Conservation (phyloP, 2,797 vertebrate species). For the Takifugu rubripes region DNA sequence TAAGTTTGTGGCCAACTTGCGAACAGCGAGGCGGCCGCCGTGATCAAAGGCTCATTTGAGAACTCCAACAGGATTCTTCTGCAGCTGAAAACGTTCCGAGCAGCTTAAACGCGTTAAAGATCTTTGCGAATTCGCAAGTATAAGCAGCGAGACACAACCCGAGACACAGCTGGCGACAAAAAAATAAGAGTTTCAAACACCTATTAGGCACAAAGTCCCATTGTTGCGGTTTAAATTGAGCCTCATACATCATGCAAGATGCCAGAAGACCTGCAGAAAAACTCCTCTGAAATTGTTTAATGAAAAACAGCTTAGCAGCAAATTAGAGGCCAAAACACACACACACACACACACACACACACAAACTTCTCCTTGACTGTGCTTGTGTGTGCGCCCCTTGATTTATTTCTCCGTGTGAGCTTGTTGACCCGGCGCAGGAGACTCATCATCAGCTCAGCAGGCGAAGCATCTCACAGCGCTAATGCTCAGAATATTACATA, state of each 20-base stretch:
- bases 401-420: conserved; percentile 25
- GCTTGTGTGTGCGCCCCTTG: background rate
- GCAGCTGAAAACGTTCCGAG: too few relatives aligned
- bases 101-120: background rate
- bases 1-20: background rate
- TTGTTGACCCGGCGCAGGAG: conserved; percentile 28
- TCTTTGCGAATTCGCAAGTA: background rate
- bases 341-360: too few relatives aligned
- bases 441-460: conserved; percentile 32
- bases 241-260: conserved; percentile 53
- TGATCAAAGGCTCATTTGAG: conserved; percentile 4
- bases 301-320: conserved; percentile 47
- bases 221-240: conserved; percentile 53
- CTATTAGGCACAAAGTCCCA: conserved; percentile 40
- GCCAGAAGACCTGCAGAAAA: conserved; percentile 29
- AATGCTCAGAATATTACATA: conserved; percentile 37
- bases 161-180: conserved; percentile 3
- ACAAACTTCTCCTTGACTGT: too few relatives aligned
- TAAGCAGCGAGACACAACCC: background rate
- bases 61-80: background rate
- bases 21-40: background rate
- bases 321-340: conserved; percentile 34
- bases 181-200: conserved; percentile 10
- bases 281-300: conserved; percentile 39
- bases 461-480: conserved; percentile 24